Conservation (phyloP, 2,888 invertebrate genomes). For the Danaus chrysippus region DNA sequence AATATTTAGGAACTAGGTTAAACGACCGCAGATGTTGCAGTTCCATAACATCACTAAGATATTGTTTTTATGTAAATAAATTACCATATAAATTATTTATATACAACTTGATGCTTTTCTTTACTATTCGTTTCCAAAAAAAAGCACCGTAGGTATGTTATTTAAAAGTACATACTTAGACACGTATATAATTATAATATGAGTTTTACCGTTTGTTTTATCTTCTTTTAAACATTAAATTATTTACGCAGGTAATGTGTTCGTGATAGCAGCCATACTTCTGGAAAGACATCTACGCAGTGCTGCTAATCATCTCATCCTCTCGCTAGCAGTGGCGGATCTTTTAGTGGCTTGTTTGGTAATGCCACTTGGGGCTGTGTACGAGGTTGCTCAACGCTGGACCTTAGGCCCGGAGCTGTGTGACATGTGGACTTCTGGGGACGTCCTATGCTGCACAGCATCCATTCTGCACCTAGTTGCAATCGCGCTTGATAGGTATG, state of each 20-base stretch:
- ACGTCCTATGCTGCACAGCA: constrained; percentile 94
- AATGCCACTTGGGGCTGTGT: constrained; percentile 88
- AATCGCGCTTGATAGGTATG: constrained; percentile 88
- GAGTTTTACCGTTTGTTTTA: too few relatives aligned
- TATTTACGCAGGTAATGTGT: constrained; percentile 88
- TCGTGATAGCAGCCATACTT: constrained; percentile 95
- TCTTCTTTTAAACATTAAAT: background rate
- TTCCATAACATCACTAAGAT: background rate
- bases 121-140: too few relatives aligned
- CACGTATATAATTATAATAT: too few relatives aligned
- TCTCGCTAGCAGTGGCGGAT: constrained; percentile 94
- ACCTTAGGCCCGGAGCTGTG: constrained; percentile 91
- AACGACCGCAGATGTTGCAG: background rate
- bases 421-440: constrained; percentile 96
- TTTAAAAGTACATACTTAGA: too few relatives aligned
- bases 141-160: too few relatives aligned
- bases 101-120: too few relatives aligned
- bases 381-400: constrained; percentile 90
- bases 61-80: background rate
- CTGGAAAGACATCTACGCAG: constrained; percentile 92
- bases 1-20: constrained; percentile 15
- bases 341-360: constrained; percentile 91
- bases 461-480: constrained; percentile 90
- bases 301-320: constrained; percentile 93
- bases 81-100: too few relatives aligned